These are phyloP conservation scores for Trinectes maculatus DNA, from an alignment of 2,113 vertebrate species.

Conservation along the genomic window DNA sequence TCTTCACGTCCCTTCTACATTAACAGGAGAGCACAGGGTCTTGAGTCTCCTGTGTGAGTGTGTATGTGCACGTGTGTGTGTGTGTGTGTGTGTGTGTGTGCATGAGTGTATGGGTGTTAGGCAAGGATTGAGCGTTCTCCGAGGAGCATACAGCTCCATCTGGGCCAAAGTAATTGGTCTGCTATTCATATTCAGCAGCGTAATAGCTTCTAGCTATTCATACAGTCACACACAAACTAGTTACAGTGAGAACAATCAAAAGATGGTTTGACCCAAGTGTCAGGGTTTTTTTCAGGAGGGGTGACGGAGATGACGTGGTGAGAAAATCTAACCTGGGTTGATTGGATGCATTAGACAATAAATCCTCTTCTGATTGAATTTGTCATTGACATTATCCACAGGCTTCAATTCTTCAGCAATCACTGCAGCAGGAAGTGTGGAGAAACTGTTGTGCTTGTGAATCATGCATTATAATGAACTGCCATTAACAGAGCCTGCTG, in stretches of 20 bases:
- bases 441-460: constrained; percentile 3
- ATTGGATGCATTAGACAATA: constrained; percentile 29
- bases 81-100: not conserved
- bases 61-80: not conserved
- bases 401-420: constrained; percentile 16
- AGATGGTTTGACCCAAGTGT: constrained; percentile 72
- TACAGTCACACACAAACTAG: constrained; percentile 78
- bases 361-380: constrained; percentile 46
- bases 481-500: constrained; percentile 64
- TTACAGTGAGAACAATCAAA: constrained; percentile 71
- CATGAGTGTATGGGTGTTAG: not conserved
- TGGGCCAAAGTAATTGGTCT: constrained; percentile 82
- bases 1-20: constrained; percentile 36
- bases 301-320: not conserved
- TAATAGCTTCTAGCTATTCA: constrained; percentile 77
- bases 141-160: constrained; percentile 73
- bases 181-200: constrained; percentile 82
- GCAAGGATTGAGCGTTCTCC: not conserved
- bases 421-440: constrained; percentile 27
- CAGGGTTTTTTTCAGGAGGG: constrained; percentile 37
- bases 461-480: constrained; percentile 10
- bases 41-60: constrained; percentile 4
- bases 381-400: constrained; percentile 30
- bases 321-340: constrained; percentile 10
- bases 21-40: constrained; percentile 49